phyloP scores from a whole-genome alignment of 1,140 invertebrate genomes.

The Lepidurus packardi region DNA sequence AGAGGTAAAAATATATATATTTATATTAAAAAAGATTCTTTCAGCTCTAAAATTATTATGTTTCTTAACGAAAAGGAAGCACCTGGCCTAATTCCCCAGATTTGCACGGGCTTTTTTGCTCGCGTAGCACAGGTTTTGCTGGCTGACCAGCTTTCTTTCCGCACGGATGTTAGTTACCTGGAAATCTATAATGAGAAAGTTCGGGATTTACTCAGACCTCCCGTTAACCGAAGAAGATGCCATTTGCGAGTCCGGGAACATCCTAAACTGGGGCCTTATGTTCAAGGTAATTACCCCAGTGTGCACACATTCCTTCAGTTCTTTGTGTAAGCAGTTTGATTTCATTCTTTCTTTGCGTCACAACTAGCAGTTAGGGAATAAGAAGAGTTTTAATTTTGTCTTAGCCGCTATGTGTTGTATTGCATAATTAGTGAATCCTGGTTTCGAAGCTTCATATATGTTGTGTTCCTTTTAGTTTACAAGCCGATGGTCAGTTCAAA shows the following conservation, averaged over 20 bases:
- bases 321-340: no score
- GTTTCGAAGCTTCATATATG: no score
- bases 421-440: no score
- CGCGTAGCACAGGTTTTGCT: constrained; percentile 13
- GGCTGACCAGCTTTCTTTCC: constrained; percentile 38
- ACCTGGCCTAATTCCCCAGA: constrained; percentile 49
- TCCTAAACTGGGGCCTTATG: constrained; percentile 84
- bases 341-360: no score
- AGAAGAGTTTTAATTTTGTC: no score
- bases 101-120: constrained; percentile 44
- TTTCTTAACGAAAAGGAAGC: constrained; percentile 43
- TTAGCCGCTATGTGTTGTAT: no score
- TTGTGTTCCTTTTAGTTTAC: constrained; percentile 27
- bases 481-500: not conserved
- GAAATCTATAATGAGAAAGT: constrained; percentile 88
- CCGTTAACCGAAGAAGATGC: constrained; percentile 51
- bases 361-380: no score
- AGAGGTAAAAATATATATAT: constrained; percentile 42
- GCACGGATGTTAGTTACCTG: constrained; percentile 58
- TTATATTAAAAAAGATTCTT: not conserved
- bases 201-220: constrained; percentile 71
- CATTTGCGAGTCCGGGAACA: constrained; percentile 80
- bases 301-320: no score
- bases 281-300: constrained; percentile 59
- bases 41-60: constrained; percentile 28